phyloP scores from a whole-genome alignment of 1,140 invertebrate genomes.

The Drosophila nebulosa region DNA sequence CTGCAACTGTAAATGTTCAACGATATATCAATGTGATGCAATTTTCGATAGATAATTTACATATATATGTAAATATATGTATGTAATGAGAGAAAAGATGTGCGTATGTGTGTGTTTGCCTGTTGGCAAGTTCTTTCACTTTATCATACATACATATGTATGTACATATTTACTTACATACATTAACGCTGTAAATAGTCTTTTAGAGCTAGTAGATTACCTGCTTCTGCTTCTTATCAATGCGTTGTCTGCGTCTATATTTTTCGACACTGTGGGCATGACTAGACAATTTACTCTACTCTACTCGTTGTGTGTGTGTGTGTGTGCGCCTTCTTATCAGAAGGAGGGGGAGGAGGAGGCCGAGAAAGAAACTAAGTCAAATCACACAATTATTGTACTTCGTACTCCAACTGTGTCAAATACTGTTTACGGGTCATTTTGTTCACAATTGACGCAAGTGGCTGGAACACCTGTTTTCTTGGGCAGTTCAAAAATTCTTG shows the following conservation, averaged over 20 bases:
- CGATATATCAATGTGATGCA: background rate
- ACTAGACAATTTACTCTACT: background rate
- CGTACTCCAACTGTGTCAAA: background rate
- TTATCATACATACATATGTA: too few relatives aligned
- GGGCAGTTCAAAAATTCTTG: too few relatives aligned
- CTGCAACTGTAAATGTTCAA: conserved; percentile 1
- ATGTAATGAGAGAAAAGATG: too few relatives aligned
- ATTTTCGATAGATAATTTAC: background rate
- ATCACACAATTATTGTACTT: background rate
- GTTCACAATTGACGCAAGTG: conserved; percentile 1
- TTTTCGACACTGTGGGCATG: conserved; percentile 4
- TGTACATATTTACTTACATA: background rate
- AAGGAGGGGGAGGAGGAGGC: too few relatives aligned
- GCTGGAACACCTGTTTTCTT: background rate
- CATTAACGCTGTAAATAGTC: background rate
- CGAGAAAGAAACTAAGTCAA: background rate
- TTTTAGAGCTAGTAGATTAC: background rate
- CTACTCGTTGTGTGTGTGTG: background rate
- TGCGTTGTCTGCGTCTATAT: background rate
- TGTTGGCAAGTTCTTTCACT: too few relatives aligned
- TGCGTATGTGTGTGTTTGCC: too few relatives aligned
- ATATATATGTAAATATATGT: background rate
- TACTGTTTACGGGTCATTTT: background rate
- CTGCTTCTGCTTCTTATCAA: background rate
- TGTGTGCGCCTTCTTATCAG: background rate